These are phyloP conservation scores for Episyrphus balteatus DNA, from an alignment of 1,140 invertebrate genomes.

Conservation along the genomic window DNA sequence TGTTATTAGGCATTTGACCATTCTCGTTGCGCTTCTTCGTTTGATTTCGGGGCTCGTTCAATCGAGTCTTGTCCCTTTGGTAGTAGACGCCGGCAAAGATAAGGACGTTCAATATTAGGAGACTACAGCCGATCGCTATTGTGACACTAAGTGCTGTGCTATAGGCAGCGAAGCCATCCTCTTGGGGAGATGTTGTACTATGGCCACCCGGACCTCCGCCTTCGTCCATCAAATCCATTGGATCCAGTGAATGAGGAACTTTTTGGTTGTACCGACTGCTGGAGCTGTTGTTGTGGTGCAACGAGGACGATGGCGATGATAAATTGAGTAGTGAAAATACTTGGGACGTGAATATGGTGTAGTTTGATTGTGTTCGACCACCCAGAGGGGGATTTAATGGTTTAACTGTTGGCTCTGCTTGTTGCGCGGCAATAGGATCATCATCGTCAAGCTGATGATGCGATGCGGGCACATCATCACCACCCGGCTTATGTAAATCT, in stretches of 20 bases:
- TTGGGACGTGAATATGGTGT: constrained; percentile 34
- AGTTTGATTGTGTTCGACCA: constrained; percentile 34
- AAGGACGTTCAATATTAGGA: constrained; percentile 80
- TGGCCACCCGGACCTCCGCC: constrained; percentile 33
- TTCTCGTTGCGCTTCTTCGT: constrained; percentile 64
- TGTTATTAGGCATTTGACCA: constrained; percentile 73
- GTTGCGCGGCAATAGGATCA: constrained; percentile 43
- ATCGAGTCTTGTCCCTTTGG: constrained; percentile 72
- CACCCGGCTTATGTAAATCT: constrained; percentile 81
- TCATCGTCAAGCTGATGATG: constrained; percentile 79
- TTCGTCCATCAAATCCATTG: constrained; percentile 28
- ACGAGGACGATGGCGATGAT: constrained; percentile 29
- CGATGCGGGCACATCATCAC: constrained; percentile 69
- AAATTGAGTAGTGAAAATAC: constrained; percentile 34
- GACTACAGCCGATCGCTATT: constrained; percentile 85
- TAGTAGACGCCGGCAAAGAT: constrained; percentile 92
- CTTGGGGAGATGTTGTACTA: constrained; percentile 47
- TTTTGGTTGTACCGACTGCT: constrained; percentile 14
- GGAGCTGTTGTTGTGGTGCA: constrained; percentile 18
- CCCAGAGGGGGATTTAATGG: constrained; percentile 37
- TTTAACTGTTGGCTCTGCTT: constrained; percentile 43
- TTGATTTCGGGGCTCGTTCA: constrained; percentile 46
- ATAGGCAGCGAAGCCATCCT: constrained; percentile 76
- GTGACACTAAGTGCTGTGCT: constrained; percentile 82
- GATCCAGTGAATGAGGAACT: constrained; percentile 26